Percentiles rank a stretch among this genome's conserved stretches.
Evolutionary conservation across 2,797 vertebrate species (phyloP).

Genomic region (Botia almorhae): DNA sequence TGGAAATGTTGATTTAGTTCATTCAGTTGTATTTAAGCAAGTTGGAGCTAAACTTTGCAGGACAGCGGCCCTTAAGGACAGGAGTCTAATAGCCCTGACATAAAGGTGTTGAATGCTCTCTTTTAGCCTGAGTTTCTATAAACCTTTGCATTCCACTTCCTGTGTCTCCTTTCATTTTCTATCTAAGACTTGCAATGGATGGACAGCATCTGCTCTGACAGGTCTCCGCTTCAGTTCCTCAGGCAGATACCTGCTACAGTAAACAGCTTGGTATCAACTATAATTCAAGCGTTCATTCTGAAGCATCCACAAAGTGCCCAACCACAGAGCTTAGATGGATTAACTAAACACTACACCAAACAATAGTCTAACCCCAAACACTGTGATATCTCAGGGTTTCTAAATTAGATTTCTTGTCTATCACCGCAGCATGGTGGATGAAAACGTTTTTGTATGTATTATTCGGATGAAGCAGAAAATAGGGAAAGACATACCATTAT

Average conservation of each 20-base stretch:
- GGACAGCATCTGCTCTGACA: conserved; percentile 31
- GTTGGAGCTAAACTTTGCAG: not conserved
- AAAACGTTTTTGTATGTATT: conserved; percentile 18
- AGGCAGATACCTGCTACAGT: conserved; percentile 49
- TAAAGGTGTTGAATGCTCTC: not conserved
- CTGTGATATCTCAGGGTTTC: conserved; percentile 1
- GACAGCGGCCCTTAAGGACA: not conserved
- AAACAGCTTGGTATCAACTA: conserved; percentile 45
- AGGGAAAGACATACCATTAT: conserved; percentile 26
- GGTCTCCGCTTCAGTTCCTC: conserved; percentile 35
- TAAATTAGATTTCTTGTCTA: conserved; percentile 46
- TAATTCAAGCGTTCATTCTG: conserved; percentile 38
- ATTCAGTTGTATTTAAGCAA: not conserved
- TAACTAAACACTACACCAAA: conserved; percentile 30
- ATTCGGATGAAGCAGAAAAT: conserved; percentile 28
- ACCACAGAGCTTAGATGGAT: conserved; percentile 32
- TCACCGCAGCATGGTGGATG: conserved; percentile 27
- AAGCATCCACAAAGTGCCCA: conserved; percentile 23
- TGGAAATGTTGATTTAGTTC: not conserved
- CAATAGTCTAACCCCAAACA: conserved; percentile 17
- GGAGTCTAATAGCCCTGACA: not conserved
- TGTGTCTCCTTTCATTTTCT: conserved; percentile 27
- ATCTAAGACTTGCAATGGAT: conserved; percentile 43
- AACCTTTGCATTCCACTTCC: conserved; percentile 20
- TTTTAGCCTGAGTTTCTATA: conserved; percentile 24